Percentiles rank a stretch among this genome's conserved stretches.
phyloP scores from a whole-genome alignment of 2,797 vertebrate genomes.

The Acrossocheilus fasciatus region DNA sequence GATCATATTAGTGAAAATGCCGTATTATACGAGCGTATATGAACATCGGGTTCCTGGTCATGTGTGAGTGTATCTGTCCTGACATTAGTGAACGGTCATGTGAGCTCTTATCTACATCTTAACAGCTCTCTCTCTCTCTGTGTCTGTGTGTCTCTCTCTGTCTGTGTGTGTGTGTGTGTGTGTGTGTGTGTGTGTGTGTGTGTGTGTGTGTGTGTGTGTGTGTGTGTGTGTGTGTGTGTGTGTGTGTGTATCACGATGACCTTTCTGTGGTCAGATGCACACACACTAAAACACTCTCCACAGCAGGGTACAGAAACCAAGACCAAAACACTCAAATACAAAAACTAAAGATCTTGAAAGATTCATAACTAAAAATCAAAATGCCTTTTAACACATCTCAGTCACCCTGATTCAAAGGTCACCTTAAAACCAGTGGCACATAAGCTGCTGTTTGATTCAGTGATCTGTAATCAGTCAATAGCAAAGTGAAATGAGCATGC shows the following conservation, averaged over 20 bases:
- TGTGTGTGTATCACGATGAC: conserved; percentile 22
- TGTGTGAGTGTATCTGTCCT: background rate
- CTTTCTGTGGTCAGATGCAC: conserved; percentile 26
- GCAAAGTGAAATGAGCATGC: background rate
- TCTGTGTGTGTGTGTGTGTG: background rate
- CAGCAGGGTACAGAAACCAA: background rate
- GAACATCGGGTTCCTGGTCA: background rate
- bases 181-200: background rate
- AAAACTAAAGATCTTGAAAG: background rate
- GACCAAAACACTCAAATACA: background rate
- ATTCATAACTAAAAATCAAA: background rate
- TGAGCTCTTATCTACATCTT: conserved; percentile 31
- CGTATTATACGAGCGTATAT: background rate
- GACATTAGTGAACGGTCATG: conserved; percentile 2
- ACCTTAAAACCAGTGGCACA: background rate
- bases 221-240: background rate
- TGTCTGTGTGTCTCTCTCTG: background rate
- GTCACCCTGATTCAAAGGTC: background rate
- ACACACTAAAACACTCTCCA: conserved; percentile 4
- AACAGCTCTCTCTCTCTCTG: background rate
- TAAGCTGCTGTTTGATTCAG: background rate
- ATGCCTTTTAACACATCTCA: background rate
- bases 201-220: background rate
- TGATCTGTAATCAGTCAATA: conserved; percentile 16
- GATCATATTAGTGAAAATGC: background rate